Evolutionary conservation across 2,113 vertebrate genomes (phyloP), one percentile per base, ranked within the genome.

Genomic region (Canis aureus): DNA sequence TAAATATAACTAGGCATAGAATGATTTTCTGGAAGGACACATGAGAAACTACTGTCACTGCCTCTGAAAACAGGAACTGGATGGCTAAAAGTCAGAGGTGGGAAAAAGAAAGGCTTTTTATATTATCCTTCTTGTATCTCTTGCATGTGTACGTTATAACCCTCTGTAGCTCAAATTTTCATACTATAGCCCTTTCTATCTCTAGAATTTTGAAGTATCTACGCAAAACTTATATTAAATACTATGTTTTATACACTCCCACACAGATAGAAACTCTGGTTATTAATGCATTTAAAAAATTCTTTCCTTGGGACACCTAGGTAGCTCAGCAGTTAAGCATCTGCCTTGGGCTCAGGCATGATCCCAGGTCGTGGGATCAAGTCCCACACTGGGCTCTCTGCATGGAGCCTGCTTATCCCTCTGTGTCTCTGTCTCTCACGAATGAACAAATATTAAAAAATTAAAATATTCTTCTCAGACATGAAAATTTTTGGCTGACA

Each of bases 401-500:
- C 16, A 1, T 57, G 16, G 57, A 57, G 57, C 16, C 57, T 57
- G 57, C 57, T 57, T 57, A 57, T 57, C 43, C 43, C 43, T 19
- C 57, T 57, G 57, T 57, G 57, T 57, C 57, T 57, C 57, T 57
- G 16, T 57, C 57, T 57, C 57, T 57, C 57, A 57, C 15, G 6
- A 57, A 57, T 57, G 57, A 57, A 57, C 19, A 57, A 57, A 57
- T 19, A 17, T 64, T 29, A 64, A 64, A 64, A 43, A 43, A 43
- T 43, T 43, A 43, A 43, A 43, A 43, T 43, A 43, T 96, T 79
- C n/a, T 83, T 85, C 92, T 35, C 51, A 95, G n/a, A 83, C 25
- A 89, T 86, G 83, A 57, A 92, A 71, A 51, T 95, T 67, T 95
- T 67, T 95, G 49, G 38, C 35, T 97, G 25, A 94, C 74, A 51